phyloP scores from a whole-genome alignment of 1,140 invertebrate species.

The Drosophila willistoni region DNA sequence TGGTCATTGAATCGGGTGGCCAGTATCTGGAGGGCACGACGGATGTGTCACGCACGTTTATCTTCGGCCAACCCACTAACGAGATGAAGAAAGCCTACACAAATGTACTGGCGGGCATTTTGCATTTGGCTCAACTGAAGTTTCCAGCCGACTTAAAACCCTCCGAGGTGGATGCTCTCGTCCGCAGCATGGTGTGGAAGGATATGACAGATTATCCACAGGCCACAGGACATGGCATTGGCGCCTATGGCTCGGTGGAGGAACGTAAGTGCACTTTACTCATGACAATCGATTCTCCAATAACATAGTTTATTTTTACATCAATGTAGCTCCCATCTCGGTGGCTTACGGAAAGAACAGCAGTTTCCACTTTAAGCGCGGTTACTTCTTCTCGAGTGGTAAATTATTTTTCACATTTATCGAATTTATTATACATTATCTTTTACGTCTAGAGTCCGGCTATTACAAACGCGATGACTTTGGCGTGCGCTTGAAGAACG shows the following conservation, averaged over 20 bases:
- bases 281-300: not conserved
- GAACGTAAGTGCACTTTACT: conserved; percentile 60
- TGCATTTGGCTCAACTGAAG: conserved; percentile 88
- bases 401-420: conserved; percentile 54
- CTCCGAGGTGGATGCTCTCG: conserved; percentile 89
- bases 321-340: conserved; percentile 88
- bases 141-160: conserved; percentile 88
- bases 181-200: conserved; percentile 91
- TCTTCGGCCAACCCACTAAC: conserved; percentile 91
- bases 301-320: not conserved
- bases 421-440: not conserved
- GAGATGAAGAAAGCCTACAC: conserved; percentile 94
- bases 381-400: conserved; percentile 94
- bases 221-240: conserved; percentile 95
- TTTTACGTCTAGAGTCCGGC: conserved; percentile 87
- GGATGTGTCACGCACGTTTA: conserved; percentile 95
- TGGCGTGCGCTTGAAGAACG: conserved; percentile 96
- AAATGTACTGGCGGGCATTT: conserved; percentile 93
- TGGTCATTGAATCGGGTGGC: conserved; percentile 89
- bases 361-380: conserved; percentile 87
- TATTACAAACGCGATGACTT: conserved; percentile 93
- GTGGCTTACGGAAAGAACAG: conserved; percentile 85
- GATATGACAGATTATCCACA: conserved; percentile 92
- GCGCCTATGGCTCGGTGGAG: conserved; percentile 88
- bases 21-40: conserved; percentile 95